Percentiles rank a stretch among this genome's conserved stretches.
Evolutionary conservation across 2,113 vertebrate genomes (phyloP).

Genomic region (pig (Sus scrofa)): T2T-Sscrofa CM000819.6:28867001-28867500

Average conservation of each 20-base stretch:
- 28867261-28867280: background rate
- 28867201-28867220: background rate
- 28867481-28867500: too few relatives aligned
- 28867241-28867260: background rate
- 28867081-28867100: background rate
- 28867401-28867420: background rate
- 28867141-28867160: background rate
- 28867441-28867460: too few relatives aligned
- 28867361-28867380: background rate
- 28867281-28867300: background rate
- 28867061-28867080: background rate
- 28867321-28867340: background rate
- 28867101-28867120: background rate
- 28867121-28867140: background rate
- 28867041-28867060: background rate
- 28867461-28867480: too few relatives aligned
- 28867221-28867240: background rate
- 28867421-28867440: background rate
- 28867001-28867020: background rate
- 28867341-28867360: background rate
- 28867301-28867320: background rate
- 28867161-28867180: background rate
- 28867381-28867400: background rate
- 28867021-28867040: rapidly evolving
- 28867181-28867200: background rate